These are phyloP conservation scores for Oxystoma pomonae DNA, from an alignment of 2,888 invertebrate species.

Conservation along the genomic window DNA sequence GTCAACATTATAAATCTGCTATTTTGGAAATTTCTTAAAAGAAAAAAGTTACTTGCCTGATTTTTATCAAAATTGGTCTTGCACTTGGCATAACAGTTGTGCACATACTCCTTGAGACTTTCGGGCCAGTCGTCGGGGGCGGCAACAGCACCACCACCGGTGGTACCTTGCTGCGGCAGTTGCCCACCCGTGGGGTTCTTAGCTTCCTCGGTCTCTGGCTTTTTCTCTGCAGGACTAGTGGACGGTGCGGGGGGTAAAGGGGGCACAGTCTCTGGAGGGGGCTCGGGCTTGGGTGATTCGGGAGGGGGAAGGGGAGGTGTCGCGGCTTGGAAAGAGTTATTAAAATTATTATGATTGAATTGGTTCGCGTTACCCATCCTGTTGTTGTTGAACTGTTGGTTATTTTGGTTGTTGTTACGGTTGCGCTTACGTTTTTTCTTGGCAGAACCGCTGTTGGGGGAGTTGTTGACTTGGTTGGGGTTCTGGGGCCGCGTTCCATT, in stretches of 20 bases:
- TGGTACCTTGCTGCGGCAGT: neutral
- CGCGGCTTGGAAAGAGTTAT: conserved; percentile 21
- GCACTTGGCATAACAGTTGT: conserved; percentile 89
- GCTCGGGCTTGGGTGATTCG: conserved; percentile 48
- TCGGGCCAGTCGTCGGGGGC: conserved; percentile 74
- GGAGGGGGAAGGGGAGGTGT: conserved; percentile 51
- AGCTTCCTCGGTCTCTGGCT: neutral
- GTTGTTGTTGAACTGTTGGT: conserved; percentile 28
- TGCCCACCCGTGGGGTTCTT: neutral
- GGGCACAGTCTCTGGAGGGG: conserved; percentile 55
- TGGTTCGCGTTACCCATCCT: no score
- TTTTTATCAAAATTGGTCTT: conserved; percentile 85
- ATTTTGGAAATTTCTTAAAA: no score
- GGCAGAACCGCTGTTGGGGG: conserved; percentile 51
- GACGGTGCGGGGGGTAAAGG: conserved; percentile 35
- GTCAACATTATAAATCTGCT: no score
- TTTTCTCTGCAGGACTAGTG: neutral
- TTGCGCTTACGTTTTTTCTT: conserved; percentile 78
- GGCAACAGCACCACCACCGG: conserved; percentile 29
- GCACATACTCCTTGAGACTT: conserved; percentile 71
- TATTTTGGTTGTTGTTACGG: conserved; percentile 51
- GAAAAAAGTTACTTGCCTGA: no score
- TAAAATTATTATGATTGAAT: conserved; percentile 33
- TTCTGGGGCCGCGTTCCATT: conserved; percentile 44
- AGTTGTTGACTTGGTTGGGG: conserved; percentile 44